These are phyloP conservation scores for Manduca sexta DNA, from an alignment of 1,140 invertebrate species.

Conservation along the genomic window DNA sequence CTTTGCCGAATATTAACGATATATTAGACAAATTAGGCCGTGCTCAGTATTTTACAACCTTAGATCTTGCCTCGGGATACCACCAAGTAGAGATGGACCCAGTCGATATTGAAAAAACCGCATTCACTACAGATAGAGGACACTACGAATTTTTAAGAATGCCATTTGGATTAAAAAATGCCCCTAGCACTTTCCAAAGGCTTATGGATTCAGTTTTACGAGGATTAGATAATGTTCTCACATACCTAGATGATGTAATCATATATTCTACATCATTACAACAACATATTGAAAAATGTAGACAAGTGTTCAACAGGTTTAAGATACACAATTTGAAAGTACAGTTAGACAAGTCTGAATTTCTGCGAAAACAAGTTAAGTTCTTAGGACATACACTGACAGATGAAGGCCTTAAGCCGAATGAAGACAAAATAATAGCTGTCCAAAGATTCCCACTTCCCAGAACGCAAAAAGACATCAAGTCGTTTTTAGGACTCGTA, in stretches of 20 bases:
- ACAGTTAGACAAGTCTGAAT: no score
- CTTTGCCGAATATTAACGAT: background rate
- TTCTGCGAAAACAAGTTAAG: no score
- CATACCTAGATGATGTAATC: constrained; percentile 2
- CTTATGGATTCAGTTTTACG: background rate
- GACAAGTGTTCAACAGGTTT: no score
- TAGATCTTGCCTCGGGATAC: no score
- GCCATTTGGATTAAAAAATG: no score
- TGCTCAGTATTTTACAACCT: background rate
- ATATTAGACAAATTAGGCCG: constrained; percentile 1
- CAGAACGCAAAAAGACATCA: background rate
- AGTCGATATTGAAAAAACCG: background rate
- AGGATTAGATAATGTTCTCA: background rate
- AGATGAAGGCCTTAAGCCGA: constrained; percentile 1
- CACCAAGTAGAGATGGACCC: background rate
- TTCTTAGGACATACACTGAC: background rate
- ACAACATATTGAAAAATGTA: no score
- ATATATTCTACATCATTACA: no score
- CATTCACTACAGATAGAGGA: background rate
- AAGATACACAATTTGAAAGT: no score
- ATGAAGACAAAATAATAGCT: background rate
- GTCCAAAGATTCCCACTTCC: background rate
- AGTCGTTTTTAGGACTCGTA: no score
- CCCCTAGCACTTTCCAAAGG: constrained; percentile 1
- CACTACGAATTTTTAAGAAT: background rate